phyloP scores from a whole-genome alignment of 2,113 vertebrate species.

The Arizona elegans region DNA sequence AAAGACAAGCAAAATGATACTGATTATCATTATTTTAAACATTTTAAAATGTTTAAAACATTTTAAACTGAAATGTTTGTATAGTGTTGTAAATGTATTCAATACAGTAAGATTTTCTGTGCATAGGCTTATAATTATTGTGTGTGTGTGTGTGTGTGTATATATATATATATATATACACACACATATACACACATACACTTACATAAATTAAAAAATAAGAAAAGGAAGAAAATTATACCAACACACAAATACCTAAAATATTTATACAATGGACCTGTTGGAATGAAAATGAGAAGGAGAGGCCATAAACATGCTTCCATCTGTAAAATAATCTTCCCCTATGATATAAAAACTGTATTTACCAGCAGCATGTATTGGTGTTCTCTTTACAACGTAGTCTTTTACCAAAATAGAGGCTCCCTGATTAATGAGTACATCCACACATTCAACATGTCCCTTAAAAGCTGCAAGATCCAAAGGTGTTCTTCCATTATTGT shows the following conservation, averaged over 20 bases:
- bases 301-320: background rate
- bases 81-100: background rate
- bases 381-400: conserved; percentile 90
- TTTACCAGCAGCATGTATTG: conserved; percentile 94
- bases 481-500: conserved; percentile 89
- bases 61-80: background rate
- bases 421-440: conserved; percentile 96
- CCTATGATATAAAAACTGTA: background rate
- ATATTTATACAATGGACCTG: background rate
- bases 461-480: conserved; percentile 94
- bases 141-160: too few relatives aligned
- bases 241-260: background rate
- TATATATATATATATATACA: rapidly evolving
- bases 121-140: background rate
- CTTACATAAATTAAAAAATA: background rate
- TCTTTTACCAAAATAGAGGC: conserved; percentile 96
- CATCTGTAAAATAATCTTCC: background rate
- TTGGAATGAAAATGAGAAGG: background rate
- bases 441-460: conserved; percentile 95
- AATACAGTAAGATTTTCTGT: background rate
- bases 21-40: background rate
- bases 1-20: background rate
- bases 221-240: background rate
- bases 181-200: background rate
- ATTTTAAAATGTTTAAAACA: background rate